A percentile compares a stretch with the other conserved stretches of the same genome.
phyloP scores from a whole-genome alignment of 2,113 vertebrate species.

The Heliornis fulica region DNA sequence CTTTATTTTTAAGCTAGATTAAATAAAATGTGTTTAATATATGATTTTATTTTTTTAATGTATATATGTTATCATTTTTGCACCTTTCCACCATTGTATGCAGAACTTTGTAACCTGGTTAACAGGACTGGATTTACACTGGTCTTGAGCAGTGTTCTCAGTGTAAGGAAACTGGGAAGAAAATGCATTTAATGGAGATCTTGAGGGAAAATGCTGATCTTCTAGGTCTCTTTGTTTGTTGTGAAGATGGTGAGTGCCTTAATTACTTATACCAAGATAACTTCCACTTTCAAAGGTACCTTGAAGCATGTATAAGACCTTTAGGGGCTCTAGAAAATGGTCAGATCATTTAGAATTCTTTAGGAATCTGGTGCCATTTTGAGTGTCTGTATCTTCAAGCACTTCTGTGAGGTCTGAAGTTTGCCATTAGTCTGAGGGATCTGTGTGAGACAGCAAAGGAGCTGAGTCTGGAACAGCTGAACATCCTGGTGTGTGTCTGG shows the following conservation, averaged over 20 bases:
- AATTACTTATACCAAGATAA: background rate
- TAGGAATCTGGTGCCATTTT: background rate
- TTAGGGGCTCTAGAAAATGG: background rate
- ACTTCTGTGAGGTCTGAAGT: background rate
- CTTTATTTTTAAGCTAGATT: background rate
- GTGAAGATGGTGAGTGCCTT: background rate
- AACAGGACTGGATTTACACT: background rate
- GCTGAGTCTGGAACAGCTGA: background rate
- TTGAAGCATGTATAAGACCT: background rate
- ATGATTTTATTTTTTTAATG: background rate
- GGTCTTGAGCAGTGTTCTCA: background rate
- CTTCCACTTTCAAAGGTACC: background rate
- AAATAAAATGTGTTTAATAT: background rate
- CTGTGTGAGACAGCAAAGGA: background rate
- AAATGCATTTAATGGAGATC: background rate
- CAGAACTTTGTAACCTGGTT: background rate
- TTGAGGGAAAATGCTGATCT: background rate
- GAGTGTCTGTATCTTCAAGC: background rate
- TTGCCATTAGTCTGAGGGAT: background rate
- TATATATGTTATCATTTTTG: background rate
- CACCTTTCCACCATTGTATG: background rate
- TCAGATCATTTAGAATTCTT: background rate
- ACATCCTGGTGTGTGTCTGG: background rate
- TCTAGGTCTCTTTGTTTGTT: background rate
- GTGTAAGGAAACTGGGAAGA: background rate